A percentile compares a stretch with the other conserved stretches of the same genome.
These are phyloP conservation scores for Cepaea nemoralis DNA, from an alignment of 1,140 invertebrate species.

Conservation along the genomic window DNA sequence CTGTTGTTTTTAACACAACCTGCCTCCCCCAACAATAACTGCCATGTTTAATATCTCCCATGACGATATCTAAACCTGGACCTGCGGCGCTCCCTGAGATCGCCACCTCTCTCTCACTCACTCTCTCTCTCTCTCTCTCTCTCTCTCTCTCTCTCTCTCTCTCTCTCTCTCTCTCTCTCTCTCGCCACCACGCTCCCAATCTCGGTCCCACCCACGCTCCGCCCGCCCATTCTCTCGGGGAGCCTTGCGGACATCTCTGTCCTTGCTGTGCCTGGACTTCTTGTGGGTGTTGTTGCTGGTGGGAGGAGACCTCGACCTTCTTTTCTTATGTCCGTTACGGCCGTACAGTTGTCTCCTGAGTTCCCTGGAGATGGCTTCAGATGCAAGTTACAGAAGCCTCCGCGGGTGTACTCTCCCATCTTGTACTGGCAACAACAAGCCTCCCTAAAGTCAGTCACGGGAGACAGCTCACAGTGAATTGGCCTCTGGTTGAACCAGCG, in stretches of 20 bases:
- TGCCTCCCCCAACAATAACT: too few species aligned
- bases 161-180: neutral
- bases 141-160: too few species aligned
- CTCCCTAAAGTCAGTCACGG: conserved; percentile 98
- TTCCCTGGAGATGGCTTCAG: conserved; percentile 93
- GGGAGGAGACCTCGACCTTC: conserved; percentile 10
- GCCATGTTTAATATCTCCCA: conserved; percentile 27
- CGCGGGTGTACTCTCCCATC: conserved; percentile 97
- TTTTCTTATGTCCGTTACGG: conserved; percentile 66
- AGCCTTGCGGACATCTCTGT: neutral
- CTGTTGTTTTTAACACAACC: too few species aligned
- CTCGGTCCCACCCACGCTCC: neutral
- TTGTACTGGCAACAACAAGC: conserved; percentile 99
- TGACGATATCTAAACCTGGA: conserved; percentile 13
- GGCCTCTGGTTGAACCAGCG: conserved; percentile 99
- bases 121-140: too few species aligned
- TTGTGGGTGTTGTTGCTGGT: neutral
- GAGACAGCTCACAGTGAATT: conserved; percentile 96
- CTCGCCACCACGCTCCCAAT: neutral
- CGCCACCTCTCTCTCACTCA: too few species aligned
- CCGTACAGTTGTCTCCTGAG: conserved; percentile 84
- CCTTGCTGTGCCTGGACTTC: neutral
- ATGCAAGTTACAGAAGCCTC: conserved; percentile 99
- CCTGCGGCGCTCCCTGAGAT: neutral
- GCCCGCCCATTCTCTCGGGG: neutral